Percentiles rank a stretch among this genome's conserved stretches.
These are phyloP conservation scores for Parazoanthus darwini DNA, from an alignment of 92 coral and sea anemone genomes.

Conservation along the genomic window DNA sequence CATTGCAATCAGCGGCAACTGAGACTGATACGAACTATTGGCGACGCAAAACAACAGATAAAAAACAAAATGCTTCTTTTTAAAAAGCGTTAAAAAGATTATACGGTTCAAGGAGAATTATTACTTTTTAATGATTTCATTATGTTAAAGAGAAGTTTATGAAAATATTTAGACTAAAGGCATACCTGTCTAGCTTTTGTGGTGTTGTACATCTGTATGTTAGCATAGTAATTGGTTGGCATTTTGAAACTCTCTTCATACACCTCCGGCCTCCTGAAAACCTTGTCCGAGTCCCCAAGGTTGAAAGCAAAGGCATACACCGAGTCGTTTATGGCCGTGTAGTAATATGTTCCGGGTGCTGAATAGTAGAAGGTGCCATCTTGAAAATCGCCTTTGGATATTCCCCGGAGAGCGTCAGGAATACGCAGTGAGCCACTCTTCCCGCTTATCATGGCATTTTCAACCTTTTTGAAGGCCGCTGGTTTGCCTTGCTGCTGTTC, in stretches of 20 bases:
- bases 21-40: background rate
- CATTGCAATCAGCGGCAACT: too few relatives aligned
- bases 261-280: constrained; percentile 79
- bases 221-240: constrained; percentile 71
- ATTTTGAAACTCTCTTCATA: constrained; percentile 58
- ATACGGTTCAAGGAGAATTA: too few relatives aligned
- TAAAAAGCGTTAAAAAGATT: too few relatives aligned
- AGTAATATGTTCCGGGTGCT: constrained; percentile 89
- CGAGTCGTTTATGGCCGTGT: constrained; percentile 91
- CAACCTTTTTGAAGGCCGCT: constrained; percentile 68
- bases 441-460: constrained; percentile 83
- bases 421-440: constrained; percentile 84
- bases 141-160: background rate
- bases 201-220: constrained; percentile 82
- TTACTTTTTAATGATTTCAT: too few relatives aligned
- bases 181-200: constrained; percentile 77
- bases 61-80: too few relatives aligned
- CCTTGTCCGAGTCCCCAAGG: constrained; percentile 90
- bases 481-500: constrained; percentile 88
- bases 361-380: constrained; percentile 88
- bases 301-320: constrained; percentile 96
- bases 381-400: constrained; percentile 96
- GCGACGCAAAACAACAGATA: too few relatives aligned
- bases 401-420: constrained; percentile 91
- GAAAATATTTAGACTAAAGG: background rate